These are phyloP conservation scores for Conomelus anceps DNA, from an alignment of 2,888 invertebrate genomes.

Conservation along the genomic window DNA sequence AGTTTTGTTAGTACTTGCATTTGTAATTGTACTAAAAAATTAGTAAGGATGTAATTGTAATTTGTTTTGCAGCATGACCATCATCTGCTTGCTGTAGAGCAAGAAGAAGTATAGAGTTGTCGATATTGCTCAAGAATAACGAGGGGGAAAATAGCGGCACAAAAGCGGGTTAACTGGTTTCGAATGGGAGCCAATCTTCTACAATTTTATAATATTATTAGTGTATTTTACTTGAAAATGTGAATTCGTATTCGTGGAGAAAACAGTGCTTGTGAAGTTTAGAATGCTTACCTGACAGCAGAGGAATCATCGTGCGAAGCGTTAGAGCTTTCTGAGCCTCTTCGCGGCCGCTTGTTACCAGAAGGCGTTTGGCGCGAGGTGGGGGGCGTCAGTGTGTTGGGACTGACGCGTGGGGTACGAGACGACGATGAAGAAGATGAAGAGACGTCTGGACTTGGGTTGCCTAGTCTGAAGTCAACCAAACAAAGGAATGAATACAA, in stretches of 20 bases:
- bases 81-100: too few species aligned
- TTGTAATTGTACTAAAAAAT: too few species aligned
- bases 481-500: too few species aligned
- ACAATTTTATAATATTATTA: background rate
- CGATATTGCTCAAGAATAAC: too few species aligned
- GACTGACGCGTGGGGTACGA: slow-evolving; percentile 22
- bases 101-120: too few species aligned
- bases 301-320: slow-evolving; percentile 29
- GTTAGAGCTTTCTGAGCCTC: slow-evolving; percentile 33
- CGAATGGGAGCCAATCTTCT: background rate
- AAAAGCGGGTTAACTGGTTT: background rate
- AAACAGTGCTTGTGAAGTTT: background rate
- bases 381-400: slow-evolving; percentile 18
- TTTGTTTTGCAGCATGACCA: too few species aligned
- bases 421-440: slow-evolving; percentile 16
- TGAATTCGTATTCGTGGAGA: background rate
- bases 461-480: slow-evolving; percentile 26
- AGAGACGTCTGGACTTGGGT: slow-evolving; percentile 30
- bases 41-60: too few species aligned
- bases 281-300: slow-evolving; percentile 25
- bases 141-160: too few species aligned
- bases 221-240: background rate
- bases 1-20: too few species aligned
- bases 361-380: background rate
- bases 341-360: slow-evolving; percentile 27